Evolutionary conservation across 2,113 vertebrate genomes (phyloP).

Genomic region (Eulemur rufifrons): DNA sequence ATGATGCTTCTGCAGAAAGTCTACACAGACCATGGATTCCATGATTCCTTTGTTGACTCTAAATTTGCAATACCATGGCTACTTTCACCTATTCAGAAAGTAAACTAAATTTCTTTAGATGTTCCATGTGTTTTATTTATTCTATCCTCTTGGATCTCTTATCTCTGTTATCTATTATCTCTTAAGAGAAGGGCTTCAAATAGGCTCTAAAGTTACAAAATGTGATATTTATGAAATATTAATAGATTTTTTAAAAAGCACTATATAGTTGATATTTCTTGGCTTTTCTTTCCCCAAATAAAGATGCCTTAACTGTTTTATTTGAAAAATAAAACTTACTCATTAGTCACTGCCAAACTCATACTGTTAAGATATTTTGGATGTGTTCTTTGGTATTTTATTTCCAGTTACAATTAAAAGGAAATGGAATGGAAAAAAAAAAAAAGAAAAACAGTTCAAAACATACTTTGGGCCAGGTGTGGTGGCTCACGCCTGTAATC

Average conservation of each 20-base stretch:
- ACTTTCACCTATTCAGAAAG: not conserved
- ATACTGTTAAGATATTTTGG: not conserved
- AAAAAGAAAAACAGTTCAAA: not conserved
- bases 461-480: not conserved
- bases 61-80: not conserved
- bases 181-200: not conserved
- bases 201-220: not conserved
- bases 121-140: not conserved
- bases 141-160: not conserved
- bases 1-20: not conserved
- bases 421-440: not conserved
- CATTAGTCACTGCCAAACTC: not conserved
- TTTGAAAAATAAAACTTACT: slow-evolving; percentile 27
- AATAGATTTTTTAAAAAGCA: not conserved
- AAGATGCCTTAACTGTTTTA: slow-evolving; percentile 25
- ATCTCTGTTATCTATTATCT: not conserved
- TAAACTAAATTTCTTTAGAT: not conserved
- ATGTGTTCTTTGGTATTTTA: slow-evolving; percentile 44
- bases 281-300: not conserved
- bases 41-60: not conserved
- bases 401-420: slow-evolving; percentile 47
- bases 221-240: not conserved
- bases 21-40: not conserved
- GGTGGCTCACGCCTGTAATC: too few relatives aligned
- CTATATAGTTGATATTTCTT: not conserved